Percentiles rank a stretch among this genome's conserved stretches.
phyloP scores from a whole-genome alignment of 2,797 vertebrate species.

The Amblyopsis hoosieri region DNA sequence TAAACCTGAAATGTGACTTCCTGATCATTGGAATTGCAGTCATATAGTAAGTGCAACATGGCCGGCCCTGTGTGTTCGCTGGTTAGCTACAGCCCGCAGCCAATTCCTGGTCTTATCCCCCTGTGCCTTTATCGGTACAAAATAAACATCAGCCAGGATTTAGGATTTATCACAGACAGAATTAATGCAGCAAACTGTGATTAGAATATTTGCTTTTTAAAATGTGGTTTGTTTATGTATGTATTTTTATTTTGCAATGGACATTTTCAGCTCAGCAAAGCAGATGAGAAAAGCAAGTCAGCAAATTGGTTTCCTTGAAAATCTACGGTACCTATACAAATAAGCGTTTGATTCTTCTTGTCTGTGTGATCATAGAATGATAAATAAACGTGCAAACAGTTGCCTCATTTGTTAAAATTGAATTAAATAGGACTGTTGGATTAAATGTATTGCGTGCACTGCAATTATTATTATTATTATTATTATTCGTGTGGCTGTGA shows the following conservation, averaged over 20 bases:
- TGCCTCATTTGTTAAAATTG: conserved; percentile 46
- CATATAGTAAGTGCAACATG: too few species aligned
- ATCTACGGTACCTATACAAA: conserved; percentile 1
- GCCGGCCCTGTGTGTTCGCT: too few species aligned
- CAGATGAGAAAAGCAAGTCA: conserved; percentile 33
- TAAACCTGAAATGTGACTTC: too few species aligned
- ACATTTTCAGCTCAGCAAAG: conserved; percentile 34
- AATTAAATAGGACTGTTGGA: conserved; percentile 35
- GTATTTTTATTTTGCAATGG: conserved; percentile 11
- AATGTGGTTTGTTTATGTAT: conserved; percentile 13
- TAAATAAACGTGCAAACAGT: background rate
- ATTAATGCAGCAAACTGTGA: background rate
- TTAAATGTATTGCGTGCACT: background rate
- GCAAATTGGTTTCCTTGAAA: conserved; percentile 27
- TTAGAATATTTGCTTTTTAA: background rate
- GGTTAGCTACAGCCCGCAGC: conserved; percentile 18
- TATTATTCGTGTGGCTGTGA: background rate
- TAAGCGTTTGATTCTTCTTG: conserved; percentile 14
- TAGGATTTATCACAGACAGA: background rate
- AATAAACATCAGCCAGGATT: background rate
- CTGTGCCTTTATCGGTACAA: background rate
- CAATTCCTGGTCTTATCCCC: background rate
- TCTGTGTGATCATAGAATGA: conserved; percentile 16
- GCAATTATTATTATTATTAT: background rate
- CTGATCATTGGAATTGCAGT: too few species aligned